Conservation (phyloP, 1,140 invertebrate species). For the Phenacoccus solenopsis region DNA sequence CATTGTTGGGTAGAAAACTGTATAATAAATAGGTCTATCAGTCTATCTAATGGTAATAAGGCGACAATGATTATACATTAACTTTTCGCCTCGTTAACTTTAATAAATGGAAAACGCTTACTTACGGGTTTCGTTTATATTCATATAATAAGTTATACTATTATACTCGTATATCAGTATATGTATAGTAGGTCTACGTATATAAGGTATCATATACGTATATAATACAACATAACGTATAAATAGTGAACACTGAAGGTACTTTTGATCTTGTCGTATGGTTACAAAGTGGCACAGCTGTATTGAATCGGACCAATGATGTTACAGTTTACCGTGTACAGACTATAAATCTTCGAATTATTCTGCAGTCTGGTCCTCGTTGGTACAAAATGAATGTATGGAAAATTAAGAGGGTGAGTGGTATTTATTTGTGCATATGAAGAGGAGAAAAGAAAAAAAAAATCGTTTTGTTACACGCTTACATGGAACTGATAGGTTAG, state of each 20-base stretch:
- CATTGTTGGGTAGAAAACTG: background rate
- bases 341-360: slow-evolving; percentile 2
- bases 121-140: background rate
- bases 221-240: too few relatives aligned
- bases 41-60: background rate
- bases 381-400: background rate
- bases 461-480: background rate
- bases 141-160: too few relatives aligned
- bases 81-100: background rate
- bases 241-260: background rate
- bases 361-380: background rate
- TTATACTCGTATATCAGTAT: too few relatives aligned
- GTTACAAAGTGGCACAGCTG: background rate
- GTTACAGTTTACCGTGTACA: background rate
- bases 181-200: too few relatives aligned
- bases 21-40: background rate
- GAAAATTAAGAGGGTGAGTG: background rate
- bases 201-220: too few relatives aligned
- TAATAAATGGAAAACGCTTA: background rate
- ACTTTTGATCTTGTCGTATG: background rate
- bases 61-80: background rate
- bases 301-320: slow-evolving; percentile 1
- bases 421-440: background rate
- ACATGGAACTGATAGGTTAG: background rate
- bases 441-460: background rate